Base-by-base conservation (phyloP, 2,113 vertebrate genomes). In the Octodon degus region DNA sequence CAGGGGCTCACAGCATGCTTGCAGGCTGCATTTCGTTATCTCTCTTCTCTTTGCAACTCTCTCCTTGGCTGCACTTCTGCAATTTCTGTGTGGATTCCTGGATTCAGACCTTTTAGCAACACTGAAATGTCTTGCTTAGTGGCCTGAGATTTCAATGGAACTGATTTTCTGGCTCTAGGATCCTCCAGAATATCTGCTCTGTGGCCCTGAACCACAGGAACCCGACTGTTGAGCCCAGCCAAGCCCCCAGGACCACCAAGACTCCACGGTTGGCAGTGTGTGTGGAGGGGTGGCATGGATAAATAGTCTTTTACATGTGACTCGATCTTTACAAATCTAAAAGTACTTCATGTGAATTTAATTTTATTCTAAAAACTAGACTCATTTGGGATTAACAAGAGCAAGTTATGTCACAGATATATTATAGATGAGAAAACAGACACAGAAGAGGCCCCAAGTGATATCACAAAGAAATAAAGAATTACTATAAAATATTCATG, bases 391-490 rank as follows among this genome's bases (percentile, higher is more conserved):
- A 34, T 81, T 86, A 70, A 89, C 14, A 5, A 92, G 34, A 30
- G 12, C 1, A 58, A 86, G 17, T 11, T 55, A 89, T 63, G 70
- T 43, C 47, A 86, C 11, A 81, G 55, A 63, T 68, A 94, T 86
- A 87, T 92, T 88, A 76, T 25, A 96, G 47, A 47, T 95, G 34
- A 96, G 34, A 94, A 92, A 91, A 43, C 43, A 86, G 30, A 90
- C 60, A 62, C 7, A 77, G 67, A 84, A 85, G 77, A 82, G 70
- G 17, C 11, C 20, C 27, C 55, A 40, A 67, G 14, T 84, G 24
- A 27, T n/a, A 43, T 24, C 22, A 55, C 11, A 53, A 92, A 65
- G 22, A 70, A 86, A 37, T 62, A 13, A 22, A 43, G 43, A 37
- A 7, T 86, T 72, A 90, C 34, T 53, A 83, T 62, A 62, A 81